phyloP scores from a whole-genome alignment of 2,797 vertebrate species.

The Rhinoraja longicauda region DNA sequence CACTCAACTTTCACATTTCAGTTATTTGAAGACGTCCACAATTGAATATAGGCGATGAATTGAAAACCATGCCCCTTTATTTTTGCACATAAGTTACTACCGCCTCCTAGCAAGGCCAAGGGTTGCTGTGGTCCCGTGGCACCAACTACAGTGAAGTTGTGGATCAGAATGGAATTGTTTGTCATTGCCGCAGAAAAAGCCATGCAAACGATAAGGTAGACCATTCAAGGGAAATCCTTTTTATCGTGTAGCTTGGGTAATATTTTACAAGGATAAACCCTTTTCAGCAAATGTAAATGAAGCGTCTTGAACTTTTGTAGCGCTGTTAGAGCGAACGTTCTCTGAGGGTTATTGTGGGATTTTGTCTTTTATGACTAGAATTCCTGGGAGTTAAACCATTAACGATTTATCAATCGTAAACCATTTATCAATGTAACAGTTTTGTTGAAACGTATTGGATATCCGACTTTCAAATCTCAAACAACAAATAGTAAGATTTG shows the following conservation, averaged over 20 bases:
- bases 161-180: neutral
- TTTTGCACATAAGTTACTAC: neutral
- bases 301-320: neutral
- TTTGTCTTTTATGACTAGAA: neutral
- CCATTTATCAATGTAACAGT: neutral
- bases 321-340: neutral
- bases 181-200: neutral
- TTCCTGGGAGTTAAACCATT: neutral
- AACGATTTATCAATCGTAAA: neutral
- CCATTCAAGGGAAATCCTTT: neutral
- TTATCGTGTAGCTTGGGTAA: neutral
- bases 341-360: neutral
- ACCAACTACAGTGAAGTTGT: neutral
- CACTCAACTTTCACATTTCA: too few relatives aligned
- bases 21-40: too few relatives aligned
- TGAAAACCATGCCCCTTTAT: neutral
- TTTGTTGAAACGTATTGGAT: neutral
- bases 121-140: neutral
- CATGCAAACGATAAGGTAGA: neutral
- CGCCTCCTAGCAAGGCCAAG: neutral
- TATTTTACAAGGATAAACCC: neutral
- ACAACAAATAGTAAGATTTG: neutral
- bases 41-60: too few relatives aligned
- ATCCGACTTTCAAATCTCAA: neutral
- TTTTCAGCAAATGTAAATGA: neutral